Evolutionary conservation across 2,797 vertebrate species (phyloP).

Genomic region (Pempheris klunzingeri): DNA sequence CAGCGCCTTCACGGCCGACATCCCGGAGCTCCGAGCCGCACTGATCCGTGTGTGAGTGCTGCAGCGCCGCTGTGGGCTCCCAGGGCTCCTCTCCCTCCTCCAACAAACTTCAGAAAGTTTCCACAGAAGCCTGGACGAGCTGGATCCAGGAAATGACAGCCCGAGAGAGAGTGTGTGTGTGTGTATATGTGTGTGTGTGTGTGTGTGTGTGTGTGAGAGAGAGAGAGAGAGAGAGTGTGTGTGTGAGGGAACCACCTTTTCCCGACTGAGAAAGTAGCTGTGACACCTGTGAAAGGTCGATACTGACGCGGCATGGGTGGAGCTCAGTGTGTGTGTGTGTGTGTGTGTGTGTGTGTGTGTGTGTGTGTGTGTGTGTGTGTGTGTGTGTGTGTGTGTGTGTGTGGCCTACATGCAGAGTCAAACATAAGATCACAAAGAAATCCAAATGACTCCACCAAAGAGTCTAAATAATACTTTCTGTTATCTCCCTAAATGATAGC

Average conservation of each 20-base stretch:
- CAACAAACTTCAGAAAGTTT: slow-evolving; percentile 47
- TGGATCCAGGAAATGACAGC: slow-evolving; percentile 31
- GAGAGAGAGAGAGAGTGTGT: too few species aligned
- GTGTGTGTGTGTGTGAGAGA: not conserved
- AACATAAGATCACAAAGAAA: too few species aligned
- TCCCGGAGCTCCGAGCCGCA: slow-evolving; percentile 64
- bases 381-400: slow-evolving; percentile 8
- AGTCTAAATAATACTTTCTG: too few species aligned
- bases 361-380: slow-evolving; percentile 9
- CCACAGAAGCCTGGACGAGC: slow-evolving; percentile 30
- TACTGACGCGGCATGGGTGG: slow-evolving; percentile 58
- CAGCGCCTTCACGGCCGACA: slow-evolving; percentile 93
- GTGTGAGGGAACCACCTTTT: slow-evolving; percentile 21
- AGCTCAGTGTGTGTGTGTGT: not conserved
- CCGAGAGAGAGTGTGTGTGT: not conserved
- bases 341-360: not conserved
- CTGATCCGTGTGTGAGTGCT: slow-evolving; percentile 30
- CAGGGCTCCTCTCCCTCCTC: slow-evolving; percentile 7
- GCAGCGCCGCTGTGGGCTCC: slow-evolving; percentile 9
- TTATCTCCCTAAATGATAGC: not conserved
- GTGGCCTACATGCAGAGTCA: too few species aligned
- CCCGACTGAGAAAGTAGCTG: not conserved
- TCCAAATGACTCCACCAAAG: not conserved
- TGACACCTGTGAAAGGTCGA: slow-evolving; percentile 70
- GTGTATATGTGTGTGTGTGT: not conserved